A percentile compares a stretch with the other conserved stretches of the same genome.
These are phyloP conservation scores for Sycobia sp. DNA, from an alignment of 1,140 invertebrate genomes.

Conservation along the genomic window DNA sequence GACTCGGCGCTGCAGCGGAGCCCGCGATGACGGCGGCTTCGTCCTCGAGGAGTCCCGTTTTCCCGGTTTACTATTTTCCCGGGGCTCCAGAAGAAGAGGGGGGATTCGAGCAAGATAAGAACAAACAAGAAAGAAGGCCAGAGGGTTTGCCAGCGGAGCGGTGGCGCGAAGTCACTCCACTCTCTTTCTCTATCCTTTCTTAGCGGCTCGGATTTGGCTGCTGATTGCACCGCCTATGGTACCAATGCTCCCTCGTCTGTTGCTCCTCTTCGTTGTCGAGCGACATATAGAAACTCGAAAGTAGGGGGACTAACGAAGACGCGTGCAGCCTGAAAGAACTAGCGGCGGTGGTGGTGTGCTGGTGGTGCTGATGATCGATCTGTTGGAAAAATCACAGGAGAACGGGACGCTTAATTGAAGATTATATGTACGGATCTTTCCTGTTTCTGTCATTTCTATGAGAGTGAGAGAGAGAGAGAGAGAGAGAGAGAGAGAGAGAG, in stretches of 20 bases:
- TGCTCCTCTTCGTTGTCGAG: neutral
- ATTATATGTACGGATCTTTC: no score
- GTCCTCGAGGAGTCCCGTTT: slow-evolving; percentile 33
- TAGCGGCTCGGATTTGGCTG: neutral
- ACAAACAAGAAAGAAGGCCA: neutral
- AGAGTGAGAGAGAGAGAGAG: neutral
- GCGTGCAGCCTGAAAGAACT: no score
- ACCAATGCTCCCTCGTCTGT: neutral
- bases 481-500: neutral
- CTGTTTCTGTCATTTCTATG: no score
- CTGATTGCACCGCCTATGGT: neutral
- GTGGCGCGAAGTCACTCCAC: neutral
- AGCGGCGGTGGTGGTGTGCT: no score
- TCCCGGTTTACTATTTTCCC: slow-evolving; percentile 5
- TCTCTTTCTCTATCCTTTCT: no score
- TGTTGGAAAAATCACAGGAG: no score
- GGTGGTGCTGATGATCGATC: no score
- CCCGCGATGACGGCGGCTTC: neutral
- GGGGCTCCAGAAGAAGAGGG: no score
- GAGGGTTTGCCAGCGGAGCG: neutral
- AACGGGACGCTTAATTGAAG: no score
- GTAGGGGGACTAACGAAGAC: no score
- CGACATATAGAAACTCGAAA: neutral
- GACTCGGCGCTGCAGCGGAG: slow-evolving; percentile 21
- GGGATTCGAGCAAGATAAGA: no score